Evolutionary conservation across 2,113 vertebrate genomes (phyloP).

Genomic region (Dolichallabes microphthalmus): DNA sequence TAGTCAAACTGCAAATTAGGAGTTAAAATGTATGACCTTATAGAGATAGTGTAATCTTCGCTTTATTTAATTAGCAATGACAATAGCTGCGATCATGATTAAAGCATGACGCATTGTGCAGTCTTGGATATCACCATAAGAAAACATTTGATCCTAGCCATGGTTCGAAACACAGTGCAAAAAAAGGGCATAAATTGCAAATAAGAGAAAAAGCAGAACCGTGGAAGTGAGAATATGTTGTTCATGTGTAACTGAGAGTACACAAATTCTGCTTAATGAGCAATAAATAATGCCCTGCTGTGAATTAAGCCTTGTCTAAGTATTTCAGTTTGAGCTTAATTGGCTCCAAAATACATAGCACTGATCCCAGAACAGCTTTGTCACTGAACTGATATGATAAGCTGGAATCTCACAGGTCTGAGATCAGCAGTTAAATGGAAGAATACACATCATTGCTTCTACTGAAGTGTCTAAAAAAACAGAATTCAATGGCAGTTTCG

Average conservation of each 20-base stretch:
- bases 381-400: neutral
- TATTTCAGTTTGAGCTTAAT: constrained; percentile 24
- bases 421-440: neutral
- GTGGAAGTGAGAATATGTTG: neutral
- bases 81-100: neutral
- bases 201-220: neutral
- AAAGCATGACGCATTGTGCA: neutral
- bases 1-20: neutral
- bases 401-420: neutral
- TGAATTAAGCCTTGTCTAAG: neutral
- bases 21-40: neutral
- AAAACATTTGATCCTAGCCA: neutral
- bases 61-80: neutral
- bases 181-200: neutral
- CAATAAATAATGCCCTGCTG: neutral
- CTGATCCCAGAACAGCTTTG: constrained; percentile 32
- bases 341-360: neutral
- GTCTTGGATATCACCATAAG: neutral
- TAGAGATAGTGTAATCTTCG: neutral
- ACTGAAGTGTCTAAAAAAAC: neutral
- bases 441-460: neutral
- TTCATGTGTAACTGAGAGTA: constrained; percentile 1
- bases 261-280: constrained; percentile 3
- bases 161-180: too few species aligned
- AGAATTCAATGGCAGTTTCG: neutral